These are phyloP conservation scores for Pasiphila rectangulata DNA, from an alignment of 2,888 invertebrate genomes.

Conservation along the genomic window DNA sequence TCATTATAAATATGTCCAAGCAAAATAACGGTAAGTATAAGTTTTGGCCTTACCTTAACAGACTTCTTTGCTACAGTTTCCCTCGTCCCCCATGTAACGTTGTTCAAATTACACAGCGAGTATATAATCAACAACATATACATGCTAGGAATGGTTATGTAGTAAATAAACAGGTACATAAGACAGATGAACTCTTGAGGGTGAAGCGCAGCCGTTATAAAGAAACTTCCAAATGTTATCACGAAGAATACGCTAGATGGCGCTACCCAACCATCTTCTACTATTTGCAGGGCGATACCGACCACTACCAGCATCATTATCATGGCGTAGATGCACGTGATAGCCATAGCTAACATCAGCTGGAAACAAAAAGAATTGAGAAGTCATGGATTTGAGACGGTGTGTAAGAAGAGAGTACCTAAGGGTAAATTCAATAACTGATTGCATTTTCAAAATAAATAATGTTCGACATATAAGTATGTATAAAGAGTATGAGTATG, in stretches of 20 bases:
- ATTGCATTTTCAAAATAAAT: no score
- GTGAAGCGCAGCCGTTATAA: conserved; percentile 85
- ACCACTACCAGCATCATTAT: conserved; percentile 94
- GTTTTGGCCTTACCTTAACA: conserved; percentile 51
- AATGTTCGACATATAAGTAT: no score
- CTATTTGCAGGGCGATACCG: conserved; percentile 88
- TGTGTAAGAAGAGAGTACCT: no score
- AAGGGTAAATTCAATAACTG: no score
- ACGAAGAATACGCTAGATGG: conserved; percentile 93
- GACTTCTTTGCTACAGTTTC: conserved; percentile 83
- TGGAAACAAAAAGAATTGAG: no score
- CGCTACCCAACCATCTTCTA: conserved; percentile 88
- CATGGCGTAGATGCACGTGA: conserved; percentile 89
- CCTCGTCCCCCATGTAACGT: conserved; percentile 96
- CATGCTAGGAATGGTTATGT: conserved; percentile 95
- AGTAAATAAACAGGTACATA: conserved; percentile 88
- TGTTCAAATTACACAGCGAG: conserved; percentile 95
- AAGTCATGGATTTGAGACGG: no score
- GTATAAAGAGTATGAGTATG: no score
- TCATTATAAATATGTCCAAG: no score
- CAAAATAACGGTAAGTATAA: neutral
- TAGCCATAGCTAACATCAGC: conserved; percentile 86
- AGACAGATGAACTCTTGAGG: conserved; percentile 89
- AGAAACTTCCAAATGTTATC: conserved; percentile 85
- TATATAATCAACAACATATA: conserved; percentile 95